Conservation (phyloP, 1,140 invertebrate species). For the Hirudo medicinalis region DNA sequence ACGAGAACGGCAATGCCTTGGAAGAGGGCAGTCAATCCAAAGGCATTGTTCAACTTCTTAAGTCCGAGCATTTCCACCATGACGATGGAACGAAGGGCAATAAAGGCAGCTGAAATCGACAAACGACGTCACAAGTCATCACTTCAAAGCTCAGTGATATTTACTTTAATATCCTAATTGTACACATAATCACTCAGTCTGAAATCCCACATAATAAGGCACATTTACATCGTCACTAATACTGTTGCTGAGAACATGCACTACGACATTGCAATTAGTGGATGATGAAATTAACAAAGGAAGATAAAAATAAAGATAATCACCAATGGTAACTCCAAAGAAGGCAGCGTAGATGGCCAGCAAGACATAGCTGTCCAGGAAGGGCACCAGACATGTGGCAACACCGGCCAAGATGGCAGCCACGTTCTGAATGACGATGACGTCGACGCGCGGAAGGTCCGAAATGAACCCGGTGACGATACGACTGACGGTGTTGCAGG, state of each 20-base stretch:
- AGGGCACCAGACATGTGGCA: constrained; percentile 62
- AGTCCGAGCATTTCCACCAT: constrained; percentile 80
- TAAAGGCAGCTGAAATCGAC: constrained; percentile 45
- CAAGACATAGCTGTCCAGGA: constrained; percentile 46
- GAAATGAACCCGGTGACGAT: constrained; percentile 3
- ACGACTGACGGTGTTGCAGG: constrained; percentile 53
- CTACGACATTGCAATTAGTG: too few species aligned
- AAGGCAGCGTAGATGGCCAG: constrained; percentile 63
- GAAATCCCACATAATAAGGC: too few species aligned
- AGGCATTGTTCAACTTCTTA: constrained; percentile 81
- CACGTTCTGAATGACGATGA: constrained; percentile 27
- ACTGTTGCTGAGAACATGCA: too few species aligned
- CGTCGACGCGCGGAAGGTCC: constrained; percentile 11
- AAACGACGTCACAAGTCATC: background rate
- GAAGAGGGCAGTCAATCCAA: constrained; percentile 78
- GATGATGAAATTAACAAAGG: too few species aligned
- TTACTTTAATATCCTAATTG: too few species aligned
- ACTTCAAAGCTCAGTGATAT: background rate
- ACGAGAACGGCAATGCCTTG: constrained; percentile 76
- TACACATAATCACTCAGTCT: too few species aligned
- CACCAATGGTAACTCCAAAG: constrained; percentile 74
- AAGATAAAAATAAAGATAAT: background rate
- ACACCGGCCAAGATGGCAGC: constrained; percentile 64
- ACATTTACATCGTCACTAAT: too few species aligned
- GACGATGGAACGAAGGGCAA: constrained; percentile 82